These are phyloP conservation scores for Megalonaias nervosa DNA, from an alignment of 1,140 invertebrate species.

Conservation along the genomic window DNA sequence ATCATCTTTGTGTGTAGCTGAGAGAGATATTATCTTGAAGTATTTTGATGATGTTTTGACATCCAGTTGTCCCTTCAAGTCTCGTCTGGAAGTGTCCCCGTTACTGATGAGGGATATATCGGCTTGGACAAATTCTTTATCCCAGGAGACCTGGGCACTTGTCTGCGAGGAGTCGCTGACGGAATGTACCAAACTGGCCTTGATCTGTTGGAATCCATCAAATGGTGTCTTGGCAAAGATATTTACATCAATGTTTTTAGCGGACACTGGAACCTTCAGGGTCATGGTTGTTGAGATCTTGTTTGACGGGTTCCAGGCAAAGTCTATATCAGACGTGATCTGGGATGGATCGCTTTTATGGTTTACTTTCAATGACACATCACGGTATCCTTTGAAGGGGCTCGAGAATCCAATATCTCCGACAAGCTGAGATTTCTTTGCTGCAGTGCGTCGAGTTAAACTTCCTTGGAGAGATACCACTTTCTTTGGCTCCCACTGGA, in stretches of 20 bases:
- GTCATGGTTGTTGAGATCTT: conserved; percentile 5
- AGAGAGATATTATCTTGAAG: conserved; percentile 25
- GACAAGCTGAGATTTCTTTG: background rate
- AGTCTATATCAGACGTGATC: conserved; percentile 17
- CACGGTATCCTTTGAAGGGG: conserved; percentile 3
- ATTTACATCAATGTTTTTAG: conserved; percentile 23
- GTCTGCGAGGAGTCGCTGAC: conserved; percentile 11
- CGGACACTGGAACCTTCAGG: background rate
- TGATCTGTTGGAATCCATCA: conserved; percentile 14
- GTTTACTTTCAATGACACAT: background rate
- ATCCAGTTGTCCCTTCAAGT: conserved; percentile 34
- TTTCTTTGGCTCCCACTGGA: conserved; percentile 21
- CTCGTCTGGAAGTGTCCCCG: conserved; percentile 2
- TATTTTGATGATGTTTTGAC: conserved; percentile 41
- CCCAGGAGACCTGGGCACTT: conserved; percentile 15
- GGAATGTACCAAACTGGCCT: conserved; percentile 22
- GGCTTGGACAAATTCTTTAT: conserved; percentile 24
- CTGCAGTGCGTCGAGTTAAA: background rate
- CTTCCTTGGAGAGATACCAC: conserved; percentile 1
- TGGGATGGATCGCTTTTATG: conserved; percentile 1
- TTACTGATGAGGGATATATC: conserved; percentile 17
- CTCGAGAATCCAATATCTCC: conserved; percentile 3
- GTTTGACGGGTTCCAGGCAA: conserved; percentile 12
- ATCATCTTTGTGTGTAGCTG: conserved; percentile 24
- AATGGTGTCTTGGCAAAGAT: conserved; percentile 42